Evolutionary conservation across 2,888 invertebrate species (phyloP).

Genomic region (Apantesis nais): DNA sequence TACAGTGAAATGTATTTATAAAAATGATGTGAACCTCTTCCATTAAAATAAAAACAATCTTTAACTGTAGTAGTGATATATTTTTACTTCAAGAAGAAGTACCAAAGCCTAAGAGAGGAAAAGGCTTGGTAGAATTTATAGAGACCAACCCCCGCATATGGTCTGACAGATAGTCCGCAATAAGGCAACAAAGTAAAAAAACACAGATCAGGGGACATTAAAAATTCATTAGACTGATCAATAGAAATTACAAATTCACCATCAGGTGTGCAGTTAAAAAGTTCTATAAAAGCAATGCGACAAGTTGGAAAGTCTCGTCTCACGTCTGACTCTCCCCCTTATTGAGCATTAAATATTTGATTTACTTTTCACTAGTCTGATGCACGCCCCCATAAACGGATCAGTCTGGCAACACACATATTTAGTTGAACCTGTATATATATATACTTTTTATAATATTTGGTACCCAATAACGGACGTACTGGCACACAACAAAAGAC

Average conservation of each 20-base stretch:
- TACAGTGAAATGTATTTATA: background rate
- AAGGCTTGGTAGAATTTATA: background rate
- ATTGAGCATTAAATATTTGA: constrained; percentile 69
- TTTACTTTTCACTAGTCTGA: constrained; percentile 52
- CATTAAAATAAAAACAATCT: background rate
- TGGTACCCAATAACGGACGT: too few species aligned
- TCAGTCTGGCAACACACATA: constrained; percentile 45
- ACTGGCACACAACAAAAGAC: too few species aligned
- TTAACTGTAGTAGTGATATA: background rate
- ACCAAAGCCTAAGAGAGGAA: background rate
- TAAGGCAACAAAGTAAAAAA: background rate
- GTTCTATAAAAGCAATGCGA: constrained; percentile 38
- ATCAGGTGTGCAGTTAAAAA: constrained; percentile 29
- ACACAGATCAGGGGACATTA: constrained; percentile 19
- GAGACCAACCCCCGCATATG: background rate
- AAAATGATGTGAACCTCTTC: too few species aligned
- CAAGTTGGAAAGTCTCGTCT: constrained; percentile 38
- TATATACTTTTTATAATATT: too few species aligned
- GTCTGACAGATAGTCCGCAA: background rate
- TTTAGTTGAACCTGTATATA: constrained; percentile 9
- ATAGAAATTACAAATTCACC: constrained; percentile 40
- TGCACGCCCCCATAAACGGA: constrained; percentile 57
- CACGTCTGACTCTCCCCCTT: constrained; percentile 53
- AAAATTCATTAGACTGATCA: constrained; percentile 34
- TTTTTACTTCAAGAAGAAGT: background rate